Evolutionary conservation across 2,113 vertebrate species (phyloP).

Genomic region (Prochilodus magdalenae): DNA sequence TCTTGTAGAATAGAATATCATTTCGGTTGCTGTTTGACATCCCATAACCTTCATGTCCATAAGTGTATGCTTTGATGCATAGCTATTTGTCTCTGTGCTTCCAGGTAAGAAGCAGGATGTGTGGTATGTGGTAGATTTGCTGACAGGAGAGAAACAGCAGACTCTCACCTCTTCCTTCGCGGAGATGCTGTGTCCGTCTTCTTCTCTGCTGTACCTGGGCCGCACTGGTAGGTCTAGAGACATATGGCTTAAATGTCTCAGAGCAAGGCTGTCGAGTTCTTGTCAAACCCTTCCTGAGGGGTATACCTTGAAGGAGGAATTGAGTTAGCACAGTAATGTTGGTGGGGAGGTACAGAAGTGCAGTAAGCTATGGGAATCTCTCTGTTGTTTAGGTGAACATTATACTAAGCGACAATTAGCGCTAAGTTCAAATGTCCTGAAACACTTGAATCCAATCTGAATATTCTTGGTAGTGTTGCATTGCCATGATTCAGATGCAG

Average conservation of each 20-base stretch:
- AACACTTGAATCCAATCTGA: no score
- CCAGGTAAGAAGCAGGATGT: conserved; percentile 97
- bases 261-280: no score
- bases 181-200: conserved; percentile 91
- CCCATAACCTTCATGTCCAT: neutral
- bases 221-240: conserved; percentile 84
- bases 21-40: neutral
- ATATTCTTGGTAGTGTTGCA: no score
- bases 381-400: neutral
- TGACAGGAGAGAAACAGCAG: conserved; percentile 97
- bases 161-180: conserved; percentile 94
- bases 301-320: neutral
- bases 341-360: neutral
- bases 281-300: neutral
- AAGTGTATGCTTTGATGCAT: neutral
- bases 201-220: conserved; percentile 94
- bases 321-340: neutral
- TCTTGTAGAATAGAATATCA: neutral
- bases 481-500: no score
- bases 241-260: neutral
- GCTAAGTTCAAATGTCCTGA: no score
- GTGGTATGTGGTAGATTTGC: conserved; percentile 95
- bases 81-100: conserved; percentile 36
- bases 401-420: neutral
- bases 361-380: neutral